phyloP scores from a whole-genome alignment of 2,797 vertebrate species.

The Galagoides demidoff region DNA sequence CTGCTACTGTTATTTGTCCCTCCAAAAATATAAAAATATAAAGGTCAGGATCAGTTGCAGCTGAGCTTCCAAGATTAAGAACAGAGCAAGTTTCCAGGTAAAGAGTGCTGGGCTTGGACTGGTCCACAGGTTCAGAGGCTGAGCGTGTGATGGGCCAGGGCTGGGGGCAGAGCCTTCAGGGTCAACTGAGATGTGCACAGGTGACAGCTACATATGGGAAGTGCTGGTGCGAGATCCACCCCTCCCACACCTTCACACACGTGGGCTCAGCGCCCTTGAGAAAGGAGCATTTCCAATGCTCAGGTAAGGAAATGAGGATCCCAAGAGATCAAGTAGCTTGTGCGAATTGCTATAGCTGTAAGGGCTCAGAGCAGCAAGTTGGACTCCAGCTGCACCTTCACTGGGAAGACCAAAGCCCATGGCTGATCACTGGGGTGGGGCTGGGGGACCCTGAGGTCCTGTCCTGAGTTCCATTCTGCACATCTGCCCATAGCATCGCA shows the following conservation, averaged over 20 bases:
- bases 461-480: accelerated
- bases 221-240: too few relatives aligned
- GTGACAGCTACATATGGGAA: neutral
- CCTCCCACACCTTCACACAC: neutral
- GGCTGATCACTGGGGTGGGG: accelerated
- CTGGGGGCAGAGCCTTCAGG: neutral
- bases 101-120: neutral
- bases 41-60: neutral
- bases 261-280: neutral
- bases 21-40: neutral
- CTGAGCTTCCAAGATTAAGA: neutral
- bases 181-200: neutral
- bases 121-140: accelerated
- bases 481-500: neutral
- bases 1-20: neutral
- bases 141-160: neutral
- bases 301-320: neutral
- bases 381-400: neutral
- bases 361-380: neutral
- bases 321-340: neutral
- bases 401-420: neutral
- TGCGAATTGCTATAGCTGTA: accelerated
- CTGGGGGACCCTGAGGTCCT: neutral
- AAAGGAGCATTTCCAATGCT: neutral
- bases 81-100: neutral